Base-by-base conservation (phyloP, 2,888 invertebrate genomes). In the Lathronympha strigana region DNA sequence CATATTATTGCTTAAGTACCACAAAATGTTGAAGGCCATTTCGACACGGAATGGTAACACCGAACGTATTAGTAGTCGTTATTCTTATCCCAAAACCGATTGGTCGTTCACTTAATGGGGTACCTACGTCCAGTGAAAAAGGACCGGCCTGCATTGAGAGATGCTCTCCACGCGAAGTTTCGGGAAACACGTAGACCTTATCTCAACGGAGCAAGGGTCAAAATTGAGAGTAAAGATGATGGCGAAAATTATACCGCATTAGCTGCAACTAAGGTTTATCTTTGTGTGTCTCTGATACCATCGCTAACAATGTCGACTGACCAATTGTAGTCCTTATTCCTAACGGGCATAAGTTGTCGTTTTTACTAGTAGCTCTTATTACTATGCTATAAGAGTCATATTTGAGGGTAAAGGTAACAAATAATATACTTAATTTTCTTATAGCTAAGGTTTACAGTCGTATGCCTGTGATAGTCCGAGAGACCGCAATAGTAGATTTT, bases 101-200 rank as follows among this genome's bases (percentile, higher is more conserved):
- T 55, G 55, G 38, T 25, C 43, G 5, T 19, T 28, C 40, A 19
- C 15, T 13, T 55, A 55, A 55, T 57, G 13, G 55, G 28, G 19
- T 43, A 21, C n/a, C 11, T 19, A 57, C n/a, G 43, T 57, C 43
- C 40, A 36, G 28, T 55, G 55, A 57, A 45, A 57, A 57, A 57
- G 43, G 43, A 57, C 19, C 17, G 31, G 21, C 28, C 19, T 45
- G 3, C 43, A 43, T 19, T 19, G 55, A 57, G 13, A 43, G 55
- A 57, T 57, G 28, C 43, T 28, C 55, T 11, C 21, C 33, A 11
- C 11, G 13, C 19, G 21, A 28, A 17, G 28, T 40, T 40, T 28
- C 8, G 43, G 33, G 6, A 11, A 50, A 3, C 8, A 21, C 8
- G 4, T 36, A 33, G 19, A 19, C 53, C 36, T n/a, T 53, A 53